These are phyloP conservation scores for Indicator indicator DNA, from an alignment of 2,113 vertebrate species.

Conservation along the genomic window DNA sequence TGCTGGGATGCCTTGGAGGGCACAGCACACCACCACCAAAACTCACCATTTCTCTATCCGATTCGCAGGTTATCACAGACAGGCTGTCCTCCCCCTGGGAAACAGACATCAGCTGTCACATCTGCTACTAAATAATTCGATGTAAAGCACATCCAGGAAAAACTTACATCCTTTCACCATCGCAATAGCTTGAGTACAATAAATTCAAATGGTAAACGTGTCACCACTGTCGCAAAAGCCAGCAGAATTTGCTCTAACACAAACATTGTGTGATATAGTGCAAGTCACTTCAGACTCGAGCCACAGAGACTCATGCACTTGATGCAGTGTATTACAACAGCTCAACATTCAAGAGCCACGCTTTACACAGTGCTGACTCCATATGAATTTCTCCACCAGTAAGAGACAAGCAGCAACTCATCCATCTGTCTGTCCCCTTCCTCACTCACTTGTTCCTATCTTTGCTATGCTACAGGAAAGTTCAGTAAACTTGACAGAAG, in stretches of 20 bases:
- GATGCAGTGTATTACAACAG: background rate
- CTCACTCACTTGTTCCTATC: background rate
- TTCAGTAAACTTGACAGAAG: background rate
- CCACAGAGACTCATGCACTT: background rate
- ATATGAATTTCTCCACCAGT: background rate
- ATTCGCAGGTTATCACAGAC: constrained; percentile 78
- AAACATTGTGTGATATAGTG: fast-evolving
- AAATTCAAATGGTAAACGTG: background rate
- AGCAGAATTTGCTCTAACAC: background rate
- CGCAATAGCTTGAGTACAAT: background rate
- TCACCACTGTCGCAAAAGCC: background rate
- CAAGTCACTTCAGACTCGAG: background rate
- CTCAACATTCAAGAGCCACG: background rate
- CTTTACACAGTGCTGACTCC: background rate
- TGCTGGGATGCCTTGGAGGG: background rate
- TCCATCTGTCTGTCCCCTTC: background rate
- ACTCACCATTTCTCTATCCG: constrained; percentile 81
- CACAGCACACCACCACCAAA: fast-evolving
- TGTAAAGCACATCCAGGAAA: background rate
- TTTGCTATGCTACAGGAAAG: background rate
- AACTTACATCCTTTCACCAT: background rate
- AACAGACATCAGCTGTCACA: background rate
- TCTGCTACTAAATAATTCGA: background rate
- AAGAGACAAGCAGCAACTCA: background rate
- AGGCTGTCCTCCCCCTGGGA: constrained; percentile 82